A percentile compares a stretch with the other conserved stretches of the same genome.
phyloP scores from a whole-genome alignment of 92 coral and sea anemone genomes.

The Parazoanthus atlanticus region DNA sequence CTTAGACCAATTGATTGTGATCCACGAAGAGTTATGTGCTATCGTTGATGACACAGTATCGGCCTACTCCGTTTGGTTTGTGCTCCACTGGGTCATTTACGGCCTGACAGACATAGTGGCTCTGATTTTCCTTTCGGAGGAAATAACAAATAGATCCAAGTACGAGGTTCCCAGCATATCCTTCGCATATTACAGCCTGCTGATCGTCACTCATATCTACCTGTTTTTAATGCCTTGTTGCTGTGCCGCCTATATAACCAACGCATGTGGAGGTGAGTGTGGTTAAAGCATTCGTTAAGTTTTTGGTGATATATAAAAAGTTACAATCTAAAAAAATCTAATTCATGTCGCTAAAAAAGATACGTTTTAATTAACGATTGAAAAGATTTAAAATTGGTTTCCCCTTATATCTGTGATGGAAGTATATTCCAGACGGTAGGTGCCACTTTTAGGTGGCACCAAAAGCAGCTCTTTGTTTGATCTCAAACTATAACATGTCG shows the following conservation, averaged over 20 bases:
- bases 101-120: constrained; percentile 64
- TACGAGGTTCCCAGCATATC: constrained; percentile 37
- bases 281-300: not conserved
- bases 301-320: too few relatives aligned
- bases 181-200: constrained; percentile 58
- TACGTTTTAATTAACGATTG: too few relatives aligned
- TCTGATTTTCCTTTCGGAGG: constrained; percentile 68
- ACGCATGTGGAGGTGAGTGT: constrained; percentile 72
- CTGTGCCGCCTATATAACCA: constrained; percentile 83
- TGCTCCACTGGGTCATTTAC: constrained; percentile 73
- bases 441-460: too few relatives aligned
- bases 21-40: constrained; percentile 68
- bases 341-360: too few relatives aligned
- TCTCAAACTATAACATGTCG: too few relatives aligned
- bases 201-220: constrained; percentile 56
- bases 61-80: constrained; percentile 76
- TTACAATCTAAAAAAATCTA: too few relatives aligned
- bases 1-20: constrained; percentile 45
- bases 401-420: too few relatives aligned
- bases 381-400: too few relatives aligned
- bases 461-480: too few relatives aligned
- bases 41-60: constrained; percentile 72
- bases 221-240: constrained; percentile 78
- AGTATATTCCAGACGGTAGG: too few relatives aligned
- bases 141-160: constrained; percentile 45